These are phyloP conservation scores for Octodon degus DNA, from an alignment of 2,113 vertebrate species.

Conservation along the genomic window DNA sequence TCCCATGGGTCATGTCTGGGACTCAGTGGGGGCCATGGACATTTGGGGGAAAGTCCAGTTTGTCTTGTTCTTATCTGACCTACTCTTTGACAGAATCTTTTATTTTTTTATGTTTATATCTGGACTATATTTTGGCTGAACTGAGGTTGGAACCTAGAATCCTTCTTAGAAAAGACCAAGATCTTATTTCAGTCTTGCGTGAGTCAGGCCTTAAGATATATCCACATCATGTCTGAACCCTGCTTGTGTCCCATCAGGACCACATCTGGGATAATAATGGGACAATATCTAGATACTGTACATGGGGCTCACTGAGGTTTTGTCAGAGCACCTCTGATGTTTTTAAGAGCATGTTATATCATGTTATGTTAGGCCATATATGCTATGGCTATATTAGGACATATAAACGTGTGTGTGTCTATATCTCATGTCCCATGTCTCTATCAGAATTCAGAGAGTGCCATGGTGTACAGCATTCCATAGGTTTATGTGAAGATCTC, in stretches of 20 bases:
- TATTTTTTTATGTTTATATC: not conserved
- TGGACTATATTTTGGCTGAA: not conserved
- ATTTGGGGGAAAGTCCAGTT: not conserved
- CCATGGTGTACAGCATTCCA: not conserved
- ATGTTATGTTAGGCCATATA: not conserved
- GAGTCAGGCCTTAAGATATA: not conserved
- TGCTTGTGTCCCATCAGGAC: not conserved
- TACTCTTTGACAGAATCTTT: not conserved
- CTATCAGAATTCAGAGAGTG: not conserved
- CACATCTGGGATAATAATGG: not conserved
- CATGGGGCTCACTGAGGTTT: no score
- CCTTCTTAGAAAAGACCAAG: not conserved
- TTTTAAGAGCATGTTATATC: no score
- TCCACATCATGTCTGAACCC: not conserved
- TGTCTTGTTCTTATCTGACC: not conserved
- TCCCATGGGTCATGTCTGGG: not conserved
- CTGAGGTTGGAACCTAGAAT: not conserved
- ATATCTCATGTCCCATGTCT: not conserved
- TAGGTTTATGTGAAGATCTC: not conserved
- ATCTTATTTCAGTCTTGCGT: not conserved
- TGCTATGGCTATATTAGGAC: no score
- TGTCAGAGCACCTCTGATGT: not conserved
- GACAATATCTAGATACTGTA: not conserved
- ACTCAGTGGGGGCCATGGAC: not conserved
- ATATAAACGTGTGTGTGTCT: not conserved